Conservation (phyloP, 2,888 invertebrate species). For the Buathra laborator region DNA sequence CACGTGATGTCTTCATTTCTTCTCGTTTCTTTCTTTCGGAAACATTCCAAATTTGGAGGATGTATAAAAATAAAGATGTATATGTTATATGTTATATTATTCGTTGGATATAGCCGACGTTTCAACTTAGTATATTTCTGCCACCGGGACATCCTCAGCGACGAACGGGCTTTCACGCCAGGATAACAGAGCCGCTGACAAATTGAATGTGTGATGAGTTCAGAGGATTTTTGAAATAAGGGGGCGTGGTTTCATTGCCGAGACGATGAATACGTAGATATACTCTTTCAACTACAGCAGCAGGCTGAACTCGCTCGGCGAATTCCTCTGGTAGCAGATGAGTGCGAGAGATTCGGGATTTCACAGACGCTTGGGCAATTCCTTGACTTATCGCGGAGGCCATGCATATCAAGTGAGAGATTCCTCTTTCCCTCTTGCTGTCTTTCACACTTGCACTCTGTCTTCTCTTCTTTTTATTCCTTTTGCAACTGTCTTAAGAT, state of each 20-base stretch:
- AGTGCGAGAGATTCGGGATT: constrained; percentile 80
- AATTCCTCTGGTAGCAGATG: constrained; percentile 72
- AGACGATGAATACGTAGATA: constrained; percentile 52
- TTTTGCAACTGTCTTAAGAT: constrained; percentile 15
- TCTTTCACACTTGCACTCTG: constrained; percentile 41
- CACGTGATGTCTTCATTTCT: no score
- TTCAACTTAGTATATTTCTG: neutral
- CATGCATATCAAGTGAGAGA: constrained; percentile 76
- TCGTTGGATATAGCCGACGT: neutral
- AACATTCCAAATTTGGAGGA: neutral
- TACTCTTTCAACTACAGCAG: constrained; percentile 44
- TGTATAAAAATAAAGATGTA: neutral
- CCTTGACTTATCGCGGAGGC: constrained; percentile 76
- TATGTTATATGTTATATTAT: neutral
- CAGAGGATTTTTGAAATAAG: constrained; percentile 80
- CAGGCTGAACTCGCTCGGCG: constrained; percentile 61
- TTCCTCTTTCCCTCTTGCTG: constrained; percentile 42
- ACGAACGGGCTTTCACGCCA: constrained; percentile 37
- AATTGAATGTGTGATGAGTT: constrained; percentile 83
- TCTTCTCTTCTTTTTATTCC: constrained; percentile 17
- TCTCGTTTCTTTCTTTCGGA: no score
- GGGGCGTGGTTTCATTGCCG: constrained; percentile 71
- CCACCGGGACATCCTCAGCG: constrained; percentile 25
- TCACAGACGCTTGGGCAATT: constrained; percentile 80
- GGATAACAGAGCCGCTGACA: constrained; percentile 76